phyloP scores from a whole-genome alignment of 30 jellyfish, hydroid and myxozoan species.

The Aurelia aurita region DNA sequence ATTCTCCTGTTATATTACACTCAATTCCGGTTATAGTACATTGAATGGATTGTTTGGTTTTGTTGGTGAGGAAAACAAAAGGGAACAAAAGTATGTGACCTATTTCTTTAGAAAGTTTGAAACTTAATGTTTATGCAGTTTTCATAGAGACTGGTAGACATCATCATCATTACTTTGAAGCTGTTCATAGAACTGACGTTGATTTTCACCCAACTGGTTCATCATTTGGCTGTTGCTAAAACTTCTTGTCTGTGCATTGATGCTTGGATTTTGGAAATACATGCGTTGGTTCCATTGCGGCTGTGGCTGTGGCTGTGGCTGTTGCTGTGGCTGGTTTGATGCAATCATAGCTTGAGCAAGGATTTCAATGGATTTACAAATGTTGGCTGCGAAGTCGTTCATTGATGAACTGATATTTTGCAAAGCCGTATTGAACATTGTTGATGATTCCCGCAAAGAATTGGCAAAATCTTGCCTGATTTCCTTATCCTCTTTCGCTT shows the following conservation, averaged over 20 bases:
- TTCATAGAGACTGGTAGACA: too few species aligned
- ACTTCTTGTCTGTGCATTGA: not conserved
- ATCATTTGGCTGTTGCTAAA: too few species aligned
- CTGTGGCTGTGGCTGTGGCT: not conserved
- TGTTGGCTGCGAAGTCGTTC: not conserved
- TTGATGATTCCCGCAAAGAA: not conserved
- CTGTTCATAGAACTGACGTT: too few species aligned
- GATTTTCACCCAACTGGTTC: too few species aligned
- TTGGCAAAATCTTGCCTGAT: not conserved
- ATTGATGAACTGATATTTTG: not conserved
- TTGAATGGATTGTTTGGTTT: too few species aligned
- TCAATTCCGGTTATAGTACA: too few species aligned
- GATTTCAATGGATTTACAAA: not conserved
- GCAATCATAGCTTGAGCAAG: slow-evolving; percentile 1
- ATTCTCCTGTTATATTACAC: too few species aligned
- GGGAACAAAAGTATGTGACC: too few species aligned
- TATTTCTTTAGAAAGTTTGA: too few species aligned
- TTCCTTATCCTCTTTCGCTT: not conserved
- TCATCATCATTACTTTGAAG: too few species aligned
- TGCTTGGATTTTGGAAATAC: slow-evolving; percentile 11
- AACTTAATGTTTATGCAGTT: too few species aligned
- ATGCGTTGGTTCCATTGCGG: slow-evolving; percentile 7
- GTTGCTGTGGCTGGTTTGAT: slow-evolving; percentile 11
- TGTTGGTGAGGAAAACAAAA: too few species aligned
- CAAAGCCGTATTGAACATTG: not conserved